phyloP scores from a whole-genome alignment of 2,113 vertebrate species.

The Colaptes auratus region DNA sequence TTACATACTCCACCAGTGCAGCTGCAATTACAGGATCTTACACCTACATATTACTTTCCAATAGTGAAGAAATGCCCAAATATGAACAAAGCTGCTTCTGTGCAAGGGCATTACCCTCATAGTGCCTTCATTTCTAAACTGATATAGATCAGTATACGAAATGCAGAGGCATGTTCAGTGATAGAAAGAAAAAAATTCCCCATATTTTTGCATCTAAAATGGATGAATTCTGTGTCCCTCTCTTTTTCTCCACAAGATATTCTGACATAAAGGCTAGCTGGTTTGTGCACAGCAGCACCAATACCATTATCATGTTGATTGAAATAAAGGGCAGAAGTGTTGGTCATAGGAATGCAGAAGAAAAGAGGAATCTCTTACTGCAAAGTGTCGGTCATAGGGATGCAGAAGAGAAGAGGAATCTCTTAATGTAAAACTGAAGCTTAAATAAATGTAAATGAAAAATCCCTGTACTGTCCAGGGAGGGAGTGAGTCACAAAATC shows the following conservation, averaged over 20 bases:
- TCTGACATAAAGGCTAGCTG: slow-evolving; percentile 17
- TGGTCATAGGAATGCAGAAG: neutral
- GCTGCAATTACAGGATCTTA: neutral
- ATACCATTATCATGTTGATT: slow-evolving; percentile 52
- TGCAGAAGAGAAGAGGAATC: slow-evolving; percentile 21
- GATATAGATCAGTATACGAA: neutral
- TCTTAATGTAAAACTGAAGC: slow-evolving; percentile 11
- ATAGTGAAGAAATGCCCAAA: neutral
- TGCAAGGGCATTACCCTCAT: neutral
- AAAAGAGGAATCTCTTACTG: slow-evolving; percentile 4
- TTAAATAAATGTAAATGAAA: slow-evolving; percentile 33
- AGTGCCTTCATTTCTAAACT: neutral
- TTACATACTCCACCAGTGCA: neutral
- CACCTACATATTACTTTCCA: neutral
- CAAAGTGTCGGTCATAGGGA: neutral
- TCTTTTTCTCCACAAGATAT: slow-evolving; percentile 1
- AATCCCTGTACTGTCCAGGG: neutral
- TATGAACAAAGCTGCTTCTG: neutral
- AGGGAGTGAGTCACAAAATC: neutral
- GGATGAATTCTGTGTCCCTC: neutral
- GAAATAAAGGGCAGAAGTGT: slow-evolving; percentile 51
- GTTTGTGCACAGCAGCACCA: slow-evolving; percentile 8
- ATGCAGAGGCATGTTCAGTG: slow-evolving; percentile 21
- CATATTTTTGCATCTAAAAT: neutral
- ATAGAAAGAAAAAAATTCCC: neutral